These are phyloP conservation scores for Chloroclysta siterata DNA, from an alignment of 2,888 invertebrate genomes.

Conservation along the genomic window DNA sequence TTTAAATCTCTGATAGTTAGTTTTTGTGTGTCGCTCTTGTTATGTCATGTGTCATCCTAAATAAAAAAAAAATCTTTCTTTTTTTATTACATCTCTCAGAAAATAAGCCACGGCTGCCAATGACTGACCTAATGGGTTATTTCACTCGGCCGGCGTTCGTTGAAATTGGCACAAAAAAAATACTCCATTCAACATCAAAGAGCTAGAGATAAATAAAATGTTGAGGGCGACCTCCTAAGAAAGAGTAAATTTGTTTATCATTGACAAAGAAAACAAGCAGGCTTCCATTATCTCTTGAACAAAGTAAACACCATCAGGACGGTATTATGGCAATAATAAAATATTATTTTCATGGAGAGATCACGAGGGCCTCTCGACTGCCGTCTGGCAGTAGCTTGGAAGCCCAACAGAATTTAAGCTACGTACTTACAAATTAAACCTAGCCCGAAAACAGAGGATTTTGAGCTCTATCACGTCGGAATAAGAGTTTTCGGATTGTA, in stretches of 20 bases:
- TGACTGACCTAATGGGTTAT: slow-evolving; percentile 11
- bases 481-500: slow-evolving; percentile 40
- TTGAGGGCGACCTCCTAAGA: slow-evolving; percentile 13
- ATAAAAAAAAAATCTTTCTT: too few species aligned
- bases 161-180: slow-evolving; percentile 16
- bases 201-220: slow-evolving; percentile 19
- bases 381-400: slow-evolving; percentile 60
- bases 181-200: slow-evolving; percentile 23
- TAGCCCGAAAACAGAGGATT: slow-evolving; percentile 29
- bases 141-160: slow-evolving; percentile 16
- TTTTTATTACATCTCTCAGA: not conserved
- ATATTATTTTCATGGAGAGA: slow-evolving; percentile 78
- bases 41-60: too few species aligned
- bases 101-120: slow-evolving; percentile 1
- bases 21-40: too few species aligned
- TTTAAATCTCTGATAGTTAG: too few species aligned
- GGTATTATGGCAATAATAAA: slow-evolving; percentile 69
- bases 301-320: slow-evolving; percentile 57
- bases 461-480: slow-evolving; percentile 42
- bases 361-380: slow-evolving; percentile 68
- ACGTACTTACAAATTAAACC: slow-evolving; percentile 57
- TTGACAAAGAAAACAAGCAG: slow-evolving; percentile 33
- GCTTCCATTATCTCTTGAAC: slow-evolving; percentile 45
- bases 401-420: slow-evolving; percentile 72
- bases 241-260: slow-evolving; percentile 40